Conservation (phyloP, 2,888 invertebrate genomes). For the Brachypalpus laphriformis region DNA sequence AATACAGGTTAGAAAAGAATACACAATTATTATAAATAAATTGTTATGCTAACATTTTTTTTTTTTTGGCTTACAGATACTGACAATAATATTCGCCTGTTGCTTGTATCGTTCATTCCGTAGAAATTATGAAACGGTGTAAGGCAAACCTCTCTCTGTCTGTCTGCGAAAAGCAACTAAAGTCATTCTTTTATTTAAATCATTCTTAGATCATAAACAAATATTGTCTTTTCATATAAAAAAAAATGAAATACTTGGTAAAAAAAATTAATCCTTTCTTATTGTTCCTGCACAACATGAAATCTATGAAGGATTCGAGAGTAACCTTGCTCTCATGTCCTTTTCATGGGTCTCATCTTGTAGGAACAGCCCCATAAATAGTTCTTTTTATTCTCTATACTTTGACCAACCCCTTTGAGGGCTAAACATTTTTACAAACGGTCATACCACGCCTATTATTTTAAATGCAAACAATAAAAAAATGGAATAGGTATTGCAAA, state of each 20-base stretch:
- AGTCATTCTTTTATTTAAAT: conserved; percentile 37
- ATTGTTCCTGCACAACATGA: too few species aligned
- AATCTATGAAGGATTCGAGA: too few species aligned
- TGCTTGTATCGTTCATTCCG: conserved; percentile 96
- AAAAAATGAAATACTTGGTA: too few species aligned
- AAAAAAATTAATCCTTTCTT: conserved; percentile 2
- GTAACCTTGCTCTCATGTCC: too few species aligned
- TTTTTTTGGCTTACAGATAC: conserved; percentile 86
- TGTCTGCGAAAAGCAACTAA: conserved; percentile 35
- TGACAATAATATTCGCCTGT: conserved; percentile 96
- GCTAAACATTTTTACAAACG: conserved; percentile 14
- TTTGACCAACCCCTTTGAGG: too few species aligned
- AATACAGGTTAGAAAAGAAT: conserved; percentile 88
- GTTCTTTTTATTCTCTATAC: too few species aligned
- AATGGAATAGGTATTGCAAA: neutral
- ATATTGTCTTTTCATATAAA: too few species aligned
- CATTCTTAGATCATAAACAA: too few species aligned
- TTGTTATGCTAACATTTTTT: neutral
- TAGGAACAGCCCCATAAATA: too few species aligned
- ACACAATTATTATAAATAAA: neutral
- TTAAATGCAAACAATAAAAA: neutral
- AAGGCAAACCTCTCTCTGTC: conserved; percentile 79
- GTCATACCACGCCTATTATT: too few species aligned
- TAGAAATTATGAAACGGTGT: conserved; percentile 94
- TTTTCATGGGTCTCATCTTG: too few species aligned